Evolutionary conservation across 2,888 invertebrate genomes (phyloP), one percentile per base, ranked within the genome.

Genomic region (Monochamus alternatus): DNA sequence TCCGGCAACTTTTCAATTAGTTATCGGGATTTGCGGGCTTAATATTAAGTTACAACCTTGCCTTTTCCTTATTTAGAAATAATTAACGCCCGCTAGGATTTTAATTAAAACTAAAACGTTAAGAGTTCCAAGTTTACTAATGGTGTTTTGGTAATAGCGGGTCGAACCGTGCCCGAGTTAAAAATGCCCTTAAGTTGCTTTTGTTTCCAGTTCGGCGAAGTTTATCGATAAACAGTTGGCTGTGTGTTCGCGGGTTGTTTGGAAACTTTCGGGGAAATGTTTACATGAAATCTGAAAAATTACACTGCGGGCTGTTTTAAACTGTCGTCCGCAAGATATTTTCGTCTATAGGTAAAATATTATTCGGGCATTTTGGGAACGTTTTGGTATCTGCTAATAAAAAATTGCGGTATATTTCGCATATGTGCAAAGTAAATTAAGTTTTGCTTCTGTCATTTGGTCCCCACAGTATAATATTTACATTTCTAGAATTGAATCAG

Each of bases 1-100:
- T 74, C 14, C 74, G 52, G 38, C 59, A 74, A 69, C 69, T 74
- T 74, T 74, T 74, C 63, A 74, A 74, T 74, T 74, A 69, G 64
- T 68, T 74, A 74, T 74, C 30, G 62, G 67, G 51, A 60, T 44
- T 32, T 60, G 44, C 38, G 31, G 69, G 69, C 59, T 69, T 60
- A 60, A 60, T 58, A 60, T 68, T 69, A 69, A 60, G 60, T 69
- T 69, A 64, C 63, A 64, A 64, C 64, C 47, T 47, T 64, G 43
- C 44, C 22, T 62, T 63, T 64, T 69, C 43, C 69, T 74, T 32
- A 64, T 74, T 74, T 68, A 47, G 63, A 63, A 74, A 58, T 69
- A 69, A 69, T 74, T 74, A 64, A 63, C 58, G 69, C 58, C 69
- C 52, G 52, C 66, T 32, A 66, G 51, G 66, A 52, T 32, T 52